A percentile compares a stretch with the other conserved stretches of the same genome.
Conservation (phyloP, 2,113 vertebrate species). For the Leptocoma aspasia region DNA sequence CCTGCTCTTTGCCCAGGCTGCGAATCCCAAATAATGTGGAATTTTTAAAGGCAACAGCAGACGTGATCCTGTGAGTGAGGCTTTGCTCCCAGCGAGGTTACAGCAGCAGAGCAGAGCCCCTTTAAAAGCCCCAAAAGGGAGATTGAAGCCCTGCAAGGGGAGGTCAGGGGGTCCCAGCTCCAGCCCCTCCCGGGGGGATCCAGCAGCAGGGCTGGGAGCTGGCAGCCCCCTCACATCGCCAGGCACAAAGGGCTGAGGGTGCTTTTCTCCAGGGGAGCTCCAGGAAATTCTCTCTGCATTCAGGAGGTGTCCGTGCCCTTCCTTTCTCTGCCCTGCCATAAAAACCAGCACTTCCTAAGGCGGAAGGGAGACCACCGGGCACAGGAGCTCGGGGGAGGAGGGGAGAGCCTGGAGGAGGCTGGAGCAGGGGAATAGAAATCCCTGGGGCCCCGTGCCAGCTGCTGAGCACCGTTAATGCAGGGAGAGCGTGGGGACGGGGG, state of each 20-base stretch:
- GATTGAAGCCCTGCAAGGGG: not conserved
- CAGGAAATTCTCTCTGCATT: slow-evolving; percentile 35
- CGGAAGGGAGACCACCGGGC: slow-evolving; percentile 32
- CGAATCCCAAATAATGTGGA: accelerated
- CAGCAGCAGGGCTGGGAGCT: not conserved
- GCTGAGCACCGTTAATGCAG: slow-evolving; percentile 17
- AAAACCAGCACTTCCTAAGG: slow-evolving; percentile 48
- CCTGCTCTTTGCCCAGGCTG: not conserved
- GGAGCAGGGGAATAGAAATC: slow-evolving; percentile 44
- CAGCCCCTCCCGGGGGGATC: not conserved
- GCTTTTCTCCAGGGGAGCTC: not conserved
- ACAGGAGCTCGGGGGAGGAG: slow-evolving; percentile 22
- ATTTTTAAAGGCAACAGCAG: not conserved
- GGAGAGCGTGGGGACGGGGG: not conserved
- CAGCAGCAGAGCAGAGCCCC: not conserved
- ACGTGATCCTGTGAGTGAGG: accelerated
- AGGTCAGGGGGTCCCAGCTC: not conserved
- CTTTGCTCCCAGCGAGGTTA: not conserved
- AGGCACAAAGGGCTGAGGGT: not conserved
- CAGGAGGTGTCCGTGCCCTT: slow-evolving; percentile 30
- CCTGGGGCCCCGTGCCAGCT: slow-evolving; percentile 56
- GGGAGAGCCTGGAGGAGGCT: slow-evolving; percentile 13
- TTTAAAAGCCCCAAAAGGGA: not conserved
- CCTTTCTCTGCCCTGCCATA: slow-evolving; percentile 8
- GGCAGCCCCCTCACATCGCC: not conserved